Conservation (phyloP, 2,113 vertebrate species). For the Hemiprocne comata region DNA sequence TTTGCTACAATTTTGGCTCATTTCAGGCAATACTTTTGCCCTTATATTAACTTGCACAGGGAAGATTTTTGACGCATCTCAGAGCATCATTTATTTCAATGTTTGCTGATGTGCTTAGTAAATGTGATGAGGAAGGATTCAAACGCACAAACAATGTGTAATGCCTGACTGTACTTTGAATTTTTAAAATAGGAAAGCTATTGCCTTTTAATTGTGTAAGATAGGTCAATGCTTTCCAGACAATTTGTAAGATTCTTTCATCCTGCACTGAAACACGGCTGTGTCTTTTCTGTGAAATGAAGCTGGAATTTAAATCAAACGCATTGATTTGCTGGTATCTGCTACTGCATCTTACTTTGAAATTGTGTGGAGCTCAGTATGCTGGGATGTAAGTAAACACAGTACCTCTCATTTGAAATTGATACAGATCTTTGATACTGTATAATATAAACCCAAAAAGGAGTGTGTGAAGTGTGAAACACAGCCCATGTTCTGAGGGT, state of each 20-base stretch:
- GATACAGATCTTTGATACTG: neutral
- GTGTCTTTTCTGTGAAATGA: neutral
- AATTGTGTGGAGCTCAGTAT: fast-evolving
- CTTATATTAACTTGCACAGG: too few species aligned
- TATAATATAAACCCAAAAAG: neutral
- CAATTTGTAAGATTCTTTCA: neutral
- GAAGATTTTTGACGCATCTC: neutral
- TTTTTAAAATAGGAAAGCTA: neutral
- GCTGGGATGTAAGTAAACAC: fast-evolving
- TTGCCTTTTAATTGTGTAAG: neutral
- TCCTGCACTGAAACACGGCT: neutral
- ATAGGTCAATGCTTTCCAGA: neutral
- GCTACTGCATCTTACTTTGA: neutral
- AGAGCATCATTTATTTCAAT: neutral
- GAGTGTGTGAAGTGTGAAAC: neutral
- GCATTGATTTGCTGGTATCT: neutral
- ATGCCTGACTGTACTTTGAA: neutral
- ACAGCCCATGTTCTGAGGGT: neutral
- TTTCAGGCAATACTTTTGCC: neutral
- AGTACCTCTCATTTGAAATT: neutral
- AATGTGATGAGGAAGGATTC: neutral
- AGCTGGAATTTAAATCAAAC: neutral
- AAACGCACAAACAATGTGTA: neutral
- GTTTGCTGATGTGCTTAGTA: neutral
- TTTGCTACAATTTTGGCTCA: neutral